Base-by-base conservation (phyloP, 2,888 invertebrate genomes). In the Carterocephalus palaemon region DNA sequence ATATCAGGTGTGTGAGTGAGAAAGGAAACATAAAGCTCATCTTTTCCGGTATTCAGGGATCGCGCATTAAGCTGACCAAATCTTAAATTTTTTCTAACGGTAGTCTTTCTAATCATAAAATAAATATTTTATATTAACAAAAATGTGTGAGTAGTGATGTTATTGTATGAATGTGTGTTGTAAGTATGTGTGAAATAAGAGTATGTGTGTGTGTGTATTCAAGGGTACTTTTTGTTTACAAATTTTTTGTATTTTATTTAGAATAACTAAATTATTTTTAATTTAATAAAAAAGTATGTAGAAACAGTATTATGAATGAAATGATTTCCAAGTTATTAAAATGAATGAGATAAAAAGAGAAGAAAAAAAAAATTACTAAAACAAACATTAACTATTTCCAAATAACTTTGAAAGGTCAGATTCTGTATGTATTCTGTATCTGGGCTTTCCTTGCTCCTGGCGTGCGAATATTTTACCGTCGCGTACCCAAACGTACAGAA, bases 371-470 rank as follows among this genome's bases (percentile, higher is more conserved):
- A 20, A 9, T 5, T 6, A 9, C 6, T 12, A 4, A n/a, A 16
- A 3, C 8, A n/a, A 16, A 3, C 1, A 19, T 34, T 4, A 34
- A 2, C n/a, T 34, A n/a, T 22, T 34, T n/a, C 23, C 23, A 15
- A 34, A 34, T 1, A 34, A 2, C 7, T 15, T 36, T 8, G 8
- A 15, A 2, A 36, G 16, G 9, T 36, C 36, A 5, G 15, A 13
- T 9, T 36, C 36, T 1, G 8, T 36, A 3, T 8, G 36, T 12
- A 36, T 1, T 1, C 36, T 13, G 6, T 23, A 3, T 2, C 15
- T 8, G 5, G 36, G 22, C 9, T 36, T 36, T 15, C 36, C 36
- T 15, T 36, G 15, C 3, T 12, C 36, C 9, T 34, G 33, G n/a
- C 33, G 7, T 7, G 16, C 9, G n/a, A n/a, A n/a, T n/a, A n/a